A percentile compares a stretch with the other conserved stretches of the same genome.
Conservation (phyloP, 1,140 invertebrate genomes). For the Pristionchus pacificus region DNA sequence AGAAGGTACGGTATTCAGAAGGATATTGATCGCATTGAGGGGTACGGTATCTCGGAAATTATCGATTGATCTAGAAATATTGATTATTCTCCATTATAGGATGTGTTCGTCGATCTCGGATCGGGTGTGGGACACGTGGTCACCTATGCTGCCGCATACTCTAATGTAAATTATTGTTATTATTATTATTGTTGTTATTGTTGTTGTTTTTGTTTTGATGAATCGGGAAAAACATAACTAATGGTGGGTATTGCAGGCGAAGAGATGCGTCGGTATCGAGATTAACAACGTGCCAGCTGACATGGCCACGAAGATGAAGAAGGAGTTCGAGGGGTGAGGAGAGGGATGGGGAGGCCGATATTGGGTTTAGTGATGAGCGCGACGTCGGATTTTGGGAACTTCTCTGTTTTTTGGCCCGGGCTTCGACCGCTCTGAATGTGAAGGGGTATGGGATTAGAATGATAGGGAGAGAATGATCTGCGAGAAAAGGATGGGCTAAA, state of each 20-base stretch:
- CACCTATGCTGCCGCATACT: background rate
- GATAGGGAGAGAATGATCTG: too few species aligned
- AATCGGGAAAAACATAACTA: background rate
- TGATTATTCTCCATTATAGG: background rate
- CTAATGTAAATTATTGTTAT: background rate
- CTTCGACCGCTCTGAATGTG: background rate
- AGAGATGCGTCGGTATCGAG: conserved; percentile 50
- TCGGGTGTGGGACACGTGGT: background rate
- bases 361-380: background rate
- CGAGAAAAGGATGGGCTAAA: background rate
- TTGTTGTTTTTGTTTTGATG: background rate
- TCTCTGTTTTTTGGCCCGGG: background rate
- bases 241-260: conserved; percentile 32
- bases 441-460: background rate
- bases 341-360: background rate
- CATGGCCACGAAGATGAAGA: conserved; percentile 46
- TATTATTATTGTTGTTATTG: background rate
- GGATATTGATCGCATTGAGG: background rate
- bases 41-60: background rate
- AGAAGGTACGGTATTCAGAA: background rate
- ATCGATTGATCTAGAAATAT: background rate
- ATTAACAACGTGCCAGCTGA: conserved; percentile 42
- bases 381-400: too few species aligned
- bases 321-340: conserved; percentile 38
- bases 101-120: background rate